Evolutionary conservation across 2,888 invertebrate species (phyloP), one percentile per base, ranked within the genome.

Genomic region (Xanthorhoe spadicearia): DNA sequence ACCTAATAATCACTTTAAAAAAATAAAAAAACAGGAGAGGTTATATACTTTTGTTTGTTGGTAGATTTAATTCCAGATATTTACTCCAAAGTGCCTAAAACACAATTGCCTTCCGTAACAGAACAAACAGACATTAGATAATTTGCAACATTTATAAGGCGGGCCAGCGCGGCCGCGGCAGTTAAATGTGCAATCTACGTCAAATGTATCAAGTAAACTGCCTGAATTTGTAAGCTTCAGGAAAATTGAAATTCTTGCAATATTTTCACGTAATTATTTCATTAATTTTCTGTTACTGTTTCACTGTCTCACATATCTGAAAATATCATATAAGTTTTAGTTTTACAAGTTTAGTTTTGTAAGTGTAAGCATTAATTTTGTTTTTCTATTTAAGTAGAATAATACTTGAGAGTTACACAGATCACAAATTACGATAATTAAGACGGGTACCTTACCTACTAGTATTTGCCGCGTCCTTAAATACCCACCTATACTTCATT

Each of bases 151-250:
- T 58, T 51, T 59, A 32, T 48, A 28, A 15, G 10, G 52, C 48
- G 13, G 48, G 17, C 18, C 19, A 28, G 18, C 49, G n/a, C 28
- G 15, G 19, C 48, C 13, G 55, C 65, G 65, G 71, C 74, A 74
- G 73, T 72, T 76, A 76, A 83, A 81, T 78, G 76, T 76, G 81
- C 84, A 84, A 85, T 89, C 82, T 46, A 76, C 82, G 81, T 86
- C 80, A 79, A 83, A 86, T 86, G 80, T 85, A 84, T 87, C 84
- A 87, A 81, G 77, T 78, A 77, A 84, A 86, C 79, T 79, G 75
- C 74, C 68, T 43, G 68, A 77, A 82, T 81, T 79, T 81, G 77
- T 79, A 79, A 80, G 77, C 73, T 69, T 70, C 66, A 74, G 76
- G 68, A 70, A 80, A 84, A 83, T 83, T 82, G 83, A 82, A 79